phyloP scores from a whole-genome alignment of 2,113 vertebrate genomes.

The Tilapia sparmanii region DNA sequence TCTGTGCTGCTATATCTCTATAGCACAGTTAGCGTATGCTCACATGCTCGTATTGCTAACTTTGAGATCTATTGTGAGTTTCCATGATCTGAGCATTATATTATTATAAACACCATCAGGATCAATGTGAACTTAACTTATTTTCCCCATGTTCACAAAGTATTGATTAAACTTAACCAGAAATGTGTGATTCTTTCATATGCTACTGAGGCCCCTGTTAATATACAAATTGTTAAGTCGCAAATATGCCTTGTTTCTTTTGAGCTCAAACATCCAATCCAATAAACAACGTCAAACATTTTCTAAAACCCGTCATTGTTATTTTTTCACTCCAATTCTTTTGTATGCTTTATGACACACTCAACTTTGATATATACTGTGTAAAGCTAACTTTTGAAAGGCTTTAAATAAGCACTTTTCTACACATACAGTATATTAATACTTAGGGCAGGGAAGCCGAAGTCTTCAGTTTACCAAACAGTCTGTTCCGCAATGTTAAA shows the following conservation, averaged over 20 bases:
- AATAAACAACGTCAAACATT: neutral
- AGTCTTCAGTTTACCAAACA: neutral
- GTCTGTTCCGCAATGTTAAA: neutral
- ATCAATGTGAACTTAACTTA: neutral
- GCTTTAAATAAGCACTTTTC: neutral
- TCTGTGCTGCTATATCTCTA: neutral
- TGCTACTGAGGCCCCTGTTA: neutral
- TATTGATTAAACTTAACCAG: neutral
- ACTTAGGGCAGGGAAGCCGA: neutral
- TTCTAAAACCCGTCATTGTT: neutral
- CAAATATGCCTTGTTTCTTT: neutral
- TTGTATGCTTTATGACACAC: neutral
- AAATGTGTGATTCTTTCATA: neutral
- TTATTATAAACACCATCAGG: neutral
- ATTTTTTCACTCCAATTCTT: neutral
- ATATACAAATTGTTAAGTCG: neutral
- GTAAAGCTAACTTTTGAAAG: neutral
- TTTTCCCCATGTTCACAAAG: neutral
- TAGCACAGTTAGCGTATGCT: neutral
- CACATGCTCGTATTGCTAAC: neutral
- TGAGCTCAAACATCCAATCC: neutral
- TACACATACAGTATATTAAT: neutral
- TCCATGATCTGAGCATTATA: neutral
- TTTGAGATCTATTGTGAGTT: neutral
- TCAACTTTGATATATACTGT: neutral